Percentiles rank a stretch among this genome's conserved stretches.
These are phyloP conservation scores for Tretioscincus oriximinensis DNA, from an alignment of 2,113 vertebrate genomes.

Conservation along the genomic window DNA sequence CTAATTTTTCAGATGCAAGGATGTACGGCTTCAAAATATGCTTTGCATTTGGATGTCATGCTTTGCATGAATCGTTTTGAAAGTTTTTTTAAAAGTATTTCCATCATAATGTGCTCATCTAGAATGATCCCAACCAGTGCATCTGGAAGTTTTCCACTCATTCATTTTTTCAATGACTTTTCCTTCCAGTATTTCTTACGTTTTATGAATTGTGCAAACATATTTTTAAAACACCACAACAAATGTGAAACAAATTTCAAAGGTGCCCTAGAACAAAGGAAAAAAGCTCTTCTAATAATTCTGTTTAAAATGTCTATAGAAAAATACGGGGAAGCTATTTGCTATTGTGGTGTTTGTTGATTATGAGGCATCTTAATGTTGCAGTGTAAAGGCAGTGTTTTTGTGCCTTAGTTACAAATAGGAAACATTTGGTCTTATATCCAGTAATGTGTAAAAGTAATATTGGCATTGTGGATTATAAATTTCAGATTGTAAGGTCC, in stretches of 20 bases:
- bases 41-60: neutral
- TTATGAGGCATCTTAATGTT: neutral
- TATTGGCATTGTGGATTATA: neutral
- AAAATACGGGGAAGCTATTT: neutral
- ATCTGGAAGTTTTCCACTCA: slow-evolving; percentile 9
- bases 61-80: neutral
- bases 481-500: neutral
- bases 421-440: neutral
- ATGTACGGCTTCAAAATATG: neutral
- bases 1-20: too few species aligned
- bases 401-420: neutral
- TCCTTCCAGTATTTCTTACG: too few species aligned
- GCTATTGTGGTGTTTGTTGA: neutral
- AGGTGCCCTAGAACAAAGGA: too few species aligned
- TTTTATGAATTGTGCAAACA: too few species aligned
- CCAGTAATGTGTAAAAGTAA: neutral
- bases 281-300: too few species aligned
- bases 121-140: neutral
- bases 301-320: too few species aligned
- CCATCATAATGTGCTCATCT: neutral
- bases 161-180: too few species aligned
- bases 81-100: slow-evolving; percentile 5
- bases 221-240: too few species aligned
- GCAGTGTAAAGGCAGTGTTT: neutral
- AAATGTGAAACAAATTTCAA: too few species aligned